A percentile compares a stretch with the other conserved stretches of the same genome.
Evolutionary conservation across 2,113 vertebrate species (phyloP).

Genomic region (Xenus cinereus): DNA sequence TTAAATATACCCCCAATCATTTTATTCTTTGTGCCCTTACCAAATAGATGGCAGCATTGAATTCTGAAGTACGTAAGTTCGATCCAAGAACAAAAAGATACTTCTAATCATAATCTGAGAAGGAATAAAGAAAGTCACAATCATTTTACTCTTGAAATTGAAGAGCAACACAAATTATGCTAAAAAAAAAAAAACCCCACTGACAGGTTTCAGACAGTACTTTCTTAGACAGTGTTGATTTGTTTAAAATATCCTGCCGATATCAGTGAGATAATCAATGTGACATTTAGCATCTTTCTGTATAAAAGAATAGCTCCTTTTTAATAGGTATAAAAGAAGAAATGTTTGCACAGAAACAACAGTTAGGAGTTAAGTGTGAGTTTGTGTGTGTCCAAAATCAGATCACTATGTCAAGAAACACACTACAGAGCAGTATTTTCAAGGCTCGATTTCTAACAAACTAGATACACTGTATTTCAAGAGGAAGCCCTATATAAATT

Average conservation of each 20-base stretch:
- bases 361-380: not conserved
- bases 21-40: slow-evolving; percentile 76
- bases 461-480: not conserved
- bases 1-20: not conserved
- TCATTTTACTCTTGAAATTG: slow-evolving; percentile 8
- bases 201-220: not conserved
- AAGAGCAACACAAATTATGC: not conserved
- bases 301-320: not conserved
- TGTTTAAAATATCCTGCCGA: not conserved
- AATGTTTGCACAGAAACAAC: not conserved
- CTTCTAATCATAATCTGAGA: slow-evolving; percentile 98
- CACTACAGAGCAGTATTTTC: not conserved
- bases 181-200: not conserved
- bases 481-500: not conserved
- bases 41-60: slow-evolving; percentile 99
- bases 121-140: slow-evolving; percentile 23
- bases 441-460: not conserved
- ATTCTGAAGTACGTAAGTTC: slow-evolving; percentile 99
- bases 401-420: not conserved
- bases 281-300: not conserved
- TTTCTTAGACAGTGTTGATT: not conserved
- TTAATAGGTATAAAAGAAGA: not conserved
- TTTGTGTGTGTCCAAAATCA: not conserved
- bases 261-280: not conserved
- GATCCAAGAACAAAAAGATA: slow-evolving; percentile 99